Evolutionary conservation across 2,888 invertebrate species (phyloP), one percentile per base, ranked within the genome.

Genomic region (Phorcus lineatus): DNA sequence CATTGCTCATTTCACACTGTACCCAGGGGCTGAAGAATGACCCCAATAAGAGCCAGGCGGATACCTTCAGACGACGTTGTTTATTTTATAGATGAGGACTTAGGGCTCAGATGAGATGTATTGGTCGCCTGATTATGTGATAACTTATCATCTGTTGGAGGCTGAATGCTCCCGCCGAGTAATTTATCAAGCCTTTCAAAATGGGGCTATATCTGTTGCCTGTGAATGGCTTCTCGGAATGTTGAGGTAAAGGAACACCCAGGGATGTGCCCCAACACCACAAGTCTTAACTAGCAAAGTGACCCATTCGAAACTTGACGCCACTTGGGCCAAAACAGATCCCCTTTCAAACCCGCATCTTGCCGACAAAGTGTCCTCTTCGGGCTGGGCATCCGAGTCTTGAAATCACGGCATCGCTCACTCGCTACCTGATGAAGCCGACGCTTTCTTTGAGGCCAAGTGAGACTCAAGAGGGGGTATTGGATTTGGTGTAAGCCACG

Each of bases 391-490:
- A 28, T 62, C 28, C 16, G 13, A 28, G 57, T 19, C 57, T 57
- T 57, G n/a, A 16, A 16, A 28, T 28, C 28, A 62, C 28, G 62
- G 28, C 62, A 62, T 62, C 62, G 62, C 28, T 62, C 24, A 28
- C 28, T 19, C 13, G 47, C 11, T 47, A 47, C 11, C 11, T 28
- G 28, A 62, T 62, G 28, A 24, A 62, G 24, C 28, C 28, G 62
- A 47, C 62, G 24, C 28, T 62, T 62, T 62, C 62, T 62, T 62
- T 62, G 62, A 62, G 62, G 62, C 28, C 28, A 11, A 16, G 13
- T 62, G 57, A 16, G 62, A 28, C 28, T 62, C 62, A 62, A 62
- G 62, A 62, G 62, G 62, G 62, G 62, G 62, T 62, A 62, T 28
- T 16, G 16, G 62, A 62, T 62, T 62, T 62, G 62, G 62, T 62